Percentiles rank a stretch among this genome's conserved stretches.
Conservation (phyloP, 2,113 vertebrate genomes). For the Eurystomus gularis region DNA sequence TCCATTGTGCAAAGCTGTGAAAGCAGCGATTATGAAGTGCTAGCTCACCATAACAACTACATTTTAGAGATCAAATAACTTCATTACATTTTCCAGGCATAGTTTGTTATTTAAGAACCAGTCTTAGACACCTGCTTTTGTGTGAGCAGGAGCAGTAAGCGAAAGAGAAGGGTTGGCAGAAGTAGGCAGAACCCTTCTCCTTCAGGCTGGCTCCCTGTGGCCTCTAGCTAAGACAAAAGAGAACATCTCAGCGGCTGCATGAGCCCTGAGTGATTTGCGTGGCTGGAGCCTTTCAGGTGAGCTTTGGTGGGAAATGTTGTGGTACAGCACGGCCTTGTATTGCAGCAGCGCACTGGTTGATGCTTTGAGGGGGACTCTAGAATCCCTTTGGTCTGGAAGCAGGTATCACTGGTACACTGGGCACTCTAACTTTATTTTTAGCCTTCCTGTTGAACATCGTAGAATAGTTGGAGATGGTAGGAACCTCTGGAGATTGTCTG, state of each 20-base stretch:
- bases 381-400: background rate
- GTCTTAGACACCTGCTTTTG: background rate
- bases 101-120: background rate
- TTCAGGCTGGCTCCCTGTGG: background rate
- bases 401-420: background rate
- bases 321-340: background rate
- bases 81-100: background rate
- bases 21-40: background rate
- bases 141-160: background rate
- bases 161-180: background rate
- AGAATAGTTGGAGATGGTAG: background rate
- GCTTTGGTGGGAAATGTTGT: background rate
- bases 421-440: background rate
- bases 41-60: background rate
- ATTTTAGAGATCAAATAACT: background rate
- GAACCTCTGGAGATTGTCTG: background rate
- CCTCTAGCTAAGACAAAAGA: rapidly evolving
- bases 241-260: rapidly evolving
- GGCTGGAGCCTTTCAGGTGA: background rate
- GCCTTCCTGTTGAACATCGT: background rate
- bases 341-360: background rate
- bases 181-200: background rate
- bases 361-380: background rate
- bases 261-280: background rate
- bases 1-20: background rate